Evolutionary conservation across 2,888 invertebrate genomes (phyloP), one percentile per base, ranked within the genome.

Genomic region (Heteropelma amictum): DNA sequence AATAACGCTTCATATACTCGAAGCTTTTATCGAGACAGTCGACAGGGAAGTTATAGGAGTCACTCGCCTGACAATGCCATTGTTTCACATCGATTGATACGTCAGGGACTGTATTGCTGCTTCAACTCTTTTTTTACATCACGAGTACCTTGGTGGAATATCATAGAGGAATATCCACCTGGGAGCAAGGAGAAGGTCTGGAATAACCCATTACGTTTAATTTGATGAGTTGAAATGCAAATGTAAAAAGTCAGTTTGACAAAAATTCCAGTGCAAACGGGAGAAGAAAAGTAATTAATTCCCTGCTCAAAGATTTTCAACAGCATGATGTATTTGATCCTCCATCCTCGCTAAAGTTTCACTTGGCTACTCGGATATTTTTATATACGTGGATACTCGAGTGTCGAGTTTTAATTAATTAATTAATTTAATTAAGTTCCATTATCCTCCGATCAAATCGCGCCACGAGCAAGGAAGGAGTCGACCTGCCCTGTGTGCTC

Each of bases 371-470:
- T 54, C 19, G 17, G 14, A 67, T 23, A 54, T 21, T 71, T 19
- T 8, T 21, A 51, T 42, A n/a, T n/a, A 19, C 64, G 14, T 49
- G 42, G 1, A 5, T 21, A 67, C 35, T 47, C 38, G 30, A 61
- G 47, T n/a, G n/a, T 67, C 47, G 58, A 72, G 79, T 67, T 79
- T 80, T 82, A 82, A 82, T 82, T 82, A 82, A 83, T 83, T 83
- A 82, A 83, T n/a, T n/a, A n/a, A n/a, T n/a, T n/a, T n/a, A n/a
- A n/a, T n/a, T n/a, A n/a, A n/a, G n/a, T n/a, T n/a, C n/a, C 77
- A 79, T 79, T 63, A 68, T 77, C 79, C 79, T 77, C 81, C 81
- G 83, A 83, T 83, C 81, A 82, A 82, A 83, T 81, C 80, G 77
- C 81, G 72, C 76, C 73, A 60, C 72, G 80, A 81, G 76, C 78